Evolutionary conservation across 1,140 invertebrate species (phyloP), one percentile per base, ranked within the genome.

Genomic region (Euborellia annulipes): DNA sequence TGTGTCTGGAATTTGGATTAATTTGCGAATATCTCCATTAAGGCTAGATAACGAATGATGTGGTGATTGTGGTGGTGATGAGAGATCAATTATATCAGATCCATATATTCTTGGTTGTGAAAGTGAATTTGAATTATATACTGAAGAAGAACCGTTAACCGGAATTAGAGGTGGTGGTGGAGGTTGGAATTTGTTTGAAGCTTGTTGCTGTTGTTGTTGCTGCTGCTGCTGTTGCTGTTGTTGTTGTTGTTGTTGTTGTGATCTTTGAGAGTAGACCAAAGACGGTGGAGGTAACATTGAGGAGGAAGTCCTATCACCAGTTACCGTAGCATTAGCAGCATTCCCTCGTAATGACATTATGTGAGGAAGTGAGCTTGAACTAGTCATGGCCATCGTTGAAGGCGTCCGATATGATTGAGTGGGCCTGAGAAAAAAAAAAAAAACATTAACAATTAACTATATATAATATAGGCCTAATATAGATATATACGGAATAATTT

Each of bases 1-100:
- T 45, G 73, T 66, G 56, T 79, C 78, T 14, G 67, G 62, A 53
- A 80, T 77, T 46, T 68, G 66, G 41, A 74, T 76, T 44, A 80
- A 65, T 57, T 75, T 76, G 62, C 66, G 61, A 19, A 54, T 57
- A 45, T 58, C 61, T 13, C 59, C 55, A 46, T 65, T 60, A 47
- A 61, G 62, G 48, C 36, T 54, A 57, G 51, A 0, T 45, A 45
- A 30, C 50, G 43, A 41, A 30, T 50, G 47, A 36, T 59, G 58
- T 2, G 56, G 56, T 2, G 56, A 57, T 37, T 55, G 55, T 3
- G 56, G 58, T 4, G 56, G 55, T 4, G 57, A 56, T 8, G 56
- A 57, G 9, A 60, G 41, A 39, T 60, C 58, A 20, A 59, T 58
- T 1, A 58, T 55, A n/a, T 58, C 58, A 9, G 40, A 38, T 14